These are phyloP conservation scores for Ceramica pisi DNA, from an alignment of 2,888 invertebrate genomes.

Conservation along the genomic window DNA sequence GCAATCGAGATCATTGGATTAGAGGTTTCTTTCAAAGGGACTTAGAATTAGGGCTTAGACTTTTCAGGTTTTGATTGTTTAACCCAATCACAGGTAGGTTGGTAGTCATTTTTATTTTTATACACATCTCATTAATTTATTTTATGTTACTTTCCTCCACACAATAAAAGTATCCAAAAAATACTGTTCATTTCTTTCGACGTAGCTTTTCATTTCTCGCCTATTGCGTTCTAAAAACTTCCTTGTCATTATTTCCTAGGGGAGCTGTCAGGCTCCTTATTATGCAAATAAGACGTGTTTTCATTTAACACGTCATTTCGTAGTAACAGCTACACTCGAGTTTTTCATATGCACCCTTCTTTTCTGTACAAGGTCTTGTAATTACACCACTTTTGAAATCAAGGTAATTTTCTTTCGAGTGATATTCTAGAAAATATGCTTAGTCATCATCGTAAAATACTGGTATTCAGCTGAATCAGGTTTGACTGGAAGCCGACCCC, in stretches of 20 bases:
- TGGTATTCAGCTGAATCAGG: too few relatives aligned
- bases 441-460: neutral
- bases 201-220: slow-evolving; percentile 42
- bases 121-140: neutral
- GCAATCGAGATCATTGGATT: neutral
- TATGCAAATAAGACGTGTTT: slow-evolving; percentile 60
- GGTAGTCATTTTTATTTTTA: neutral
- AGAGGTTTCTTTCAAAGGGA: neutral
- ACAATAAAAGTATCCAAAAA: neutral
- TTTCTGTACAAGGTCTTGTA: slow-evolving; percentile 8
- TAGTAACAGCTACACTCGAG: slow-evolving; percentile 37
- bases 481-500: too few relatives aligned
- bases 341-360: slow-evolving; percentile 40
- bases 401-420: neutral
- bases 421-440: neutral
- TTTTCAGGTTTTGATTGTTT: neutral
- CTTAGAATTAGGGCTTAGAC: neutral
- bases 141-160: neutral
- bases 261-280: slow-evolving; percentile 48
- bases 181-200: slow-evolving; percentile 10
- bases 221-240: slow-evolving; percentile 54
- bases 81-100: neutral
- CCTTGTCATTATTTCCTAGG: slow-evolving; percentile 59
- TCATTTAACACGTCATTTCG: slow-evolving; percentile 59
- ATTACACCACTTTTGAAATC: slow-evolving; percentile 25